Conservation (phyloP, 2,113 vertebrate genomes). For the Circaetus cinerascens region DNA sequence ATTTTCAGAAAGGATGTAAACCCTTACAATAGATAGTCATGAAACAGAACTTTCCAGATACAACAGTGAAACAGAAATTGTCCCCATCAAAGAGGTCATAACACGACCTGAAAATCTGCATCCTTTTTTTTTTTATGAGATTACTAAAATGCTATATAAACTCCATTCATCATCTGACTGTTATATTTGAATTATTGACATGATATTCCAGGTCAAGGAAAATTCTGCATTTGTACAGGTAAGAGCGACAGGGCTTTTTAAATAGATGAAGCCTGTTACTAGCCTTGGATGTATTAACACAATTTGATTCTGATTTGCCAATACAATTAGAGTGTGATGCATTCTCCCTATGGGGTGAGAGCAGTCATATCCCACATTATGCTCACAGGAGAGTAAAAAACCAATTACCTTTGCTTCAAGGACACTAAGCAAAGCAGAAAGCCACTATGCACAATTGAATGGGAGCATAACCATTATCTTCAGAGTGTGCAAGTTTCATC, state of each 20-base stretch:
- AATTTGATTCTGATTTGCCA: conserved; percentile 56
- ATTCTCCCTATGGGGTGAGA: background rate
- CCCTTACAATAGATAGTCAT: background rate
- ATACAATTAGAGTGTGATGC: conserved; percentile 37
- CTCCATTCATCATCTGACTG: background rate
- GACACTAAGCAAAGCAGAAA: conserved; percentile 53
- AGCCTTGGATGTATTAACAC: conserved; percentile 2
- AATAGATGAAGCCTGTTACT: background rate
- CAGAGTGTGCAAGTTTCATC: background rate
- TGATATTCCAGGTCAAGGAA: background rate
- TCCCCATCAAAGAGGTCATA: background rate
- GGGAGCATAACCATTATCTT: conserved; percentile 28
- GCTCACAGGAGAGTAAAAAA: conserved; percentile 47
- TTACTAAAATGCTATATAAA: background rate
- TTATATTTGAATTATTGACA: background rate
- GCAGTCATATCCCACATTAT: conserved; percentile 25
- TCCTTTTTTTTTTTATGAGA: background rate
- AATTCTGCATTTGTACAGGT: background rate
- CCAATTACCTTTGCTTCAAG: conserved; percentile 60
- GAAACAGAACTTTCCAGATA: background rate
- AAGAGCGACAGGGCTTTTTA: background rate
- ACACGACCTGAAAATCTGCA: background rate
- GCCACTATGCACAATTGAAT: conserved; percentile 13
- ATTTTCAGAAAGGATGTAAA: background rate
- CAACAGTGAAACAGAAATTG: background rate